These are phyloP conservation scores for Hypsibius dujardini DNA, from an alignment of 1,140 invertebrate species.

Conservation along the genomic window DNA sequence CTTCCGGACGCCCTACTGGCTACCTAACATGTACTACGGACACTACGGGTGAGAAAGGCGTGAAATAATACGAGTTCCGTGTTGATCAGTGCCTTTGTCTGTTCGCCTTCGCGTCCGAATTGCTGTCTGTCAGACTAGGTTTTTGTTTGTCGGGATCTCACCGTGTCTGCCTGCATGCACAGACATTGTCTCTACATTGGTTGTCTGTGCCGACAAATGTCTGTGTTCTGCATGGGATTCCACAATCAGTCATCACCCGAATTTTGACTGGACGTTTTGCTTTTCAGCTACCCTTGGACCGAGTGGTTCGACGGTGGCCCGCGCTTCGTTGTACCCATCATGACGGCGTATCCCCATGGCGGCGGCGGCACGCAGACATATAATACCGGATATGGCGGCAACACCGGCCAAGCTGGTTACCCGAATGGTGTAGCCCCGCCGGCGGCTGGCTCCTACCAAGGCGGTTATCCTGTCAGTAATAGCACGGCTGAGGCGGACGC, in stretches of 20 bases:
- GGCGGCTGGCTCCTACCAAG: not conserved
- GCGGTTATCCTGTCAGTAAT: not conserved
- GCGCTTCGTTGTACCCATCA: conserved; percentile 7
- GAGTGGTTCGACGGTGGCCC: conserved; percentile 17
- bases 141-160: no score
- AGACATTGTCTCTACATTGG: no score
- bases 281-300: conserved; percentile 12
- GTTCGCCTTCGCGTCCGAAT: no score
- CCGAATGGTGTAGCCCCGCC: not conserved
- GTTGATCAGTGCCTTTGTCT: no score
- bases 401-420: not conserved
- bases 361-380: conserved; percentile 11
- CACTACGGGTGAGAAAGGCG: not conserved
- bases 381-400: not conserved
- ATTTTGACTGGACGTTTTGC: not conserved
- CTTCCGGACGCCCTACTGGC: conserved; percentile 14
- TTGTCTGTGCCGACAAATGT: no score
- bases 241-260: no score
- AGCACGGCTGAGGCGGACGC: not conserved
- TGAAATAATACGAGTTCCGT: no score
- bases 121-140: no score
- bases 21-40: conserved; percentile 13
- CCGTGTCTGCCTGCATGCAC: no score
- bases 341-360: not conserved
- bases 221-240: no score